Evolutionary conservation across 2,888 invertebrate genomes (phyloP).

Genomic region (Eustalomyia histrio): DNA sequence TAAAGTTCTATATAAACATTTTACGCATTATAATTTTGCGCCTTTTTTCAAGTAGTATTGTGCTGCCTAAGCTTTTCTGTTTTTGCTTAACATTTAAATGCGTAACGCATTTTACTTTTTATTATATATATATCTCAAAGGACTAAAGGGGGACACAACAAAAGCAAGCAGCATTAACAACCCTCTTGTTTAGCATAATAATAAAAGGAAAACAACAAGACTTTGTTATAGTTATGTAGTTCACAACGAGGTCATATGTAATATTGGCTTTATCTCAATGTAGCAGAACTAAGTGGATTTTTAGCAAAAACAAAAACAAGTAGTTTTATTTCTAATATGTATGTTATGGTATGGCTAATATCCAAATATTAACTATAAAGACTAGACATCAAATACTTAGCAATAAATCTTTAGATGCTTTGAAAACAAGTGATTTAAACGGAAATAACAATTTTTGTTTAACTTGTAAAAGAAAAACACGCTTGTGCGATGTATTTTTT

Average conservation of each 20-base stretch:
- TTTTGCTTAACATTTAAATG: conserved; percentile 54
- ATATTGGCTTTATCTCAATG: conserved; percentile 55
- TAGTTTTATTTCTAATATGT: conserved; percentile 9
- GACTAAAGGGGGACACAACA: conserved; percentile 18
- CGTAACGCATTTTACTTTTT: conserved; percentile 57
- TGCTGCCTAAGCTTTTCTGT: background rate
- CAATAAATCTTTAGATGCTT: conserved; percentile 44
- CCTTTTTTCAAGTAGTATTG: conserved; percentile 27
- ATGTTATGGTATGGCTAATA: conserved; percentile 29
- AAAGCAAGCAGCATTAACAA: conserved; percentile 37
- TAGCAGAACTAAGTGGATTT: conserved; percentile 51
- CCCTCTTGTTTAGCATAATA: conserved; percentile 57
- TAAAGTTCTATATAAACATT: conserved; percentile 27
- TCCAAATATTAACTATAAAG: too few relatives aligned
- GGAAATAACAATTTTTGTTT: conserved; percentile 16
- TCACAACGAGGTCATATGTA: conserved; percentile 57
- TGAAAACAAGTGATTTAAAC: conserved; percentile 18
- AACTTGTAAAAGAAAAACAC: conserved; percentile 10
- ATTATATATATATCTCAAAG: conserved; percentile 23
- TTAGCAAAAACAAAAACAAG: conserved; percentile 35
- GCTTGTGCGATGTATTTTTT: background rate
- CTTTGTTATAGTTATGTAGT: background rate
- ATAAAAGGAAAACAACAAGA: conserved; percentile 22
- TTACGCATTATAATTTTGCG: conserved; percentile 59
- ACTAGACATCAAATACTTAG: conserved; percentile 47